Percentiles rank a stretch among this genome's conserved stretches.
Conservation (phyloP, 2,888 invertebrate genomes). For the Eubasilissa splendida region DNA sequence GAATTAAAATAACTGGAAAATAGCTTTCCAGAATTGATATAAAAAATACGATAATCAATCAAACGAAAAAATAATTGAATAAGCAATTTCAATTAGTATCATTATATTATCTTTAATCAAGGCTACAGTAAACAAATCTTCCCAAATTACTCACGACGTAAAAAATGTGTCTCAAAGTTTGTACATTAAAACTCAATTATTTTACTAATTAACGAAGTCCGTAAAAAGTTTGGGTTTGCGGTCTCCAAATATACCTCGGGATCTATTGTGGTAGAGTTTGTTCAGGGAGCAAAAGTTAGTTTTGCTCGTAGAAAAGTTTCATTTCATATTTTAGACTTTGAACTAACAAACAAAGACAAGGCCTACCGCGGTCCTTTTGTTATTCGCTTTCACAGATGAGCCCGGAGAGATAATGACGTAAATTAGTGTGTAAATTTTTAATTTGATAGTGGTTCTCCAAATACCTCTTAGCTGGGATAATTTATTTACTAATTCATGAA, state of each 20-base stretch:
- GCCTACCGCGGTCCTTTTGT: not conserved
- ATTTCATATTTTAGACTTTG: constrained; percentile 12
- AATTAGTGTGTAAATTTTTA: not conserved
- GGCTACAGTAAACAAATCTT: no score
- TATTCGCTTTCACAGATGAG: constrained; percentile 4
- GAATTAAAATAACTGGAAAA: no score
- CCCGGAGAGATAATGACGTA: not conserved
- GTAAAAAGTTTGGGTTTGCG: not conserved
- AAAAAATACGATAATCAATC: no score
- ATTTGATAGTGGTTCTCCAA: not conserved
- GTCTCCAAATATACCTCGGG: constrained; percentile 7
- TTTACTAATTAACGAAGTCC: constrained; percentile 3
- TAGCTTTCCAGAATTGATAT: no score
- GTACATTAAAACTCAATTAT: not conserved
- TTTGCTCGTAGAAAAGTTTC: constrained; percentile 3
- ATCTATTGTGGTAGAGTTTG: not conserved
- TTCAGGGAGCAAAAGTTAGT: constrained; percentile 4
- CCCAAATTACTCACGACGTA: not conserved
- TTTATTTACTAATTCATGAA: no score
- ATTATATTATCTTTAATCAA: no score
- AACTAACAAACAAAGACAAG: not conserved
- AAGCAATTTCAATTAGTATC: no score
- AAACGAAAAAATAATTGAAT: no score
- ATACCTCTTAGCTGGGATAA: not conserved
- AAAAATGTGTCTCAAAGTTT: not conserved